phyloP scores from a whole-genome alignment of 2,888 invertebrate species.

The Synergus japonicus region DNA sequence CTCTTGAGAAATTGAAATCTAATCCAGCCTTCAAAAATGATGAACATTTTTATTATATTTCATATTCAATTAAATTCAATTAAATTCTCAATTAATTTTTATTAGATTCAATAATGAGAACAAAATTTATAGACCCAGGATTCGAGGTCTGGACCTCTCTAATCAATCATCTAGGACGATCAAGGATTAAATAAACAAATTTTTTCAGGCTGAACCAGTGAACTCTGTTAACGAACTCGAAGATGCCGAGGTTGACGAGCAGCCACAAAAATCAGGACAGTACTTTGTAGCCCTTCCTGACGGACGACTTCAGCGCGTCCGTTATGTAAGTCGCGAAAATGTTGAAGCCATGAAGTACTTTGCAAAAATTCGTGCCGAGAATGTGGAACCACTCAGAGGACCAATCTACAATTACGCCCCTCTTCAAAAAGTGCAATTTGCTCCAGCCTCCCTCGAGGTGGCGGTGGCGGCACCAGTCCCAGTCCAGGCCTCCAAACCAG shows the following conservation, averaged over 20 bases:
- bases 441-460: conserved; percentile 62
- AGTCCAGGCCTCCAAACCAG: conserved; percentile 53
- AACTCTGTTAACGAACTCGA: conserved; percentile 72
- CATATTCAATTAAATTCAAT: too few relatives aligned
- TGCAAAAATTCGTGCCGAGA: conserved; percentile 82
- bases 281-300: conserved; percentile 84
- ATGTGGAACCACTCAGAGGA: conserved; percentile 82
- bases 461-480: conserved; percentile 47
- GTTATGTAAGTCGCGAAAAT: conserved; percentile 80
- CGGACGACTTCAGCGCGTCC: conserved; percentile 82
- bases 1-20: conserved; percentile 17
- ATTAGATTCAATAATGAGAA: not conserved
- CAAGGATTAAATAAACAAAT: not conserved
- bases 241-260: conserved; percentile 68
- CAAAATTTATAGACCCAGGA: not conserved
- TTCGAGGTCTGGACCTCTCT: too few relatives aligned
- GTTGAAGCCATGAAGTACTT: conserved; percentile 82
- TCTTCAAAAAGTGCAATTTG: conserved; percentile 70
- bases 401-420: conserved; percentile 80
- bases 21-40: not conserved
- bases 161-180: not conserved
- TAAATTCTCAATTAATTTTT: not conserved
- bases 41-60: not conserved
- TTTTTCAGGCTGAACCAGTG: conserved; percentile 59
- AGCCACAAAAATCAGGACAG: conserved; percentile 77